Evolutionary conservation across 1,140 invertebrate genomes (phyloP), one percentile per base, ranked within the genome.

Genomic region (Diorhabda elongata): DNA sequence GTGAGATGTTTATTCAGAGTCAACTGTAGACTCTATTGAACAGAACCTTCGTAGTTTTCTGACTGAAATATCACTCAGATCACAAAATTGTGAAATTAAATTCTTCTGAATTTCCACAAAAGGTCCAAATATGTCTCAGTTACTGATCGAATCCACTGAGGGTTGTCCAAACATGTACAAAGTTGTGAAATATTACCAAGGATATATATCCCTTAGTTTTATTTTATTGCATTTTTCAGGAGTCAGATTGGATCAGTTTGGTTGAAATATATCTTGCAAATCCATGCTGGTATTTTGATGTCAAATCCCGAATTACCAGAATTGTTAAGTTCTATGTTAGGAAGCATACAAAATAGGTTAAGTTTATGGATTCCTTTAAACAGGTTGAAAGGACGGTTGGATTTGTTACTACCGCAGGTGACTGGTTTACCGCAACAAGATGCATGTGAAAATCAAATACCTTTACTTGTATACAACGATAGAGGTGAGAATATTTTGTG

Each of bases 221-320:
- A 42, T 65, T 26, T 3, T 8, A 47, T 47, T 65, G 42, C 76
- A 69, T 70, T 70, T 81, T 80, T 62, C 75, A 89, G 88, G 74
- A 85, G 87, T 71, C 83, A 85, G 77, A 84, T 83, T 68, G 87
- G 85, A 3, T 74, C 86, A 3, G 80, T 82, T 56, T 91, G 90
- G 90, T 71, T 91, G 43, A 84, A 86, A 74, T 72, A 80, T 62
- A 75, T 90, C 44, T 74, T 88, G n/a, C 79, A 83, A 65, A 83
- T 84, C 8, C 89, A 91, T 76, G 84, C 88, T 1, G 86, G 86
- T 65, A 83, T 89, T 63, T 73, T 91, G 11, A 83, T 90, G 63
- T 83, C 85, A 1, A 86, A 87, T 78, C 84, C 86, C 7, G 81
- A 85, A 58, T 74, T 85, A 43, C 77, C 80, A 3, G 84, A 86